Base-by-base conservation (phyloP, 1,140 invertebrate genomes). In the Eupristina koningsbergeri region DNA sequence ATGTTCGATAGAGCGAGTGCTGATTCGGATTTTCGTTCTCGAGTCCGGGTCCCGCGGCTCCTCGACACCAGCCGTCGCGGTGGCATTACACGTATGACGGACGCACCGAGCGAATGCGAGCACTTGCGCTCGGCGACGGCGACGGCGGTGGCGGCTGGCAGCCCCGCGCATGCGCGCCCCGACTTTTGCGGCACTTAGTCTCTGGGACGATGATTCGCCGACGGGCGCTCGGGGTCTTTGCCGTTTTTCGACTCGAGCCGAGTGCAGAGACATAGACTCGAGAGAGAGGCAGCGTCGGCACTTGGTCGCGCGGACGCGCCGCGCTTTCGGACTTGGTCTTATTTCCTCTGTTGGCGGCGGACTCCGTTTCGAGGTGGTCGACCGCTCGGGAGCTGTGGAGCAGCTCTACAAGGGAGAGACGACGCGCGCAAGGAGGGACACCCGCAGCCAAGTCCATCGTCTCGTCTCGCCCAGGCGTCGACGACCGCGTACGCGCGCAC, bases 111-210 rank as follows among this genome's bases (percentile, higher is more conserved):
- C 9, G 2, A 50, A 15, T 2, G 22, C 9, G 22, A 5, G 9
- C 22, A 2, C 26, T 7, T 26, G 26, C 3, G 53, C 22, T 58
- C 3, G 22, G 26, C 53, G 9, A 9, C 26, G 22, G 22, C 22
- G 22, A 58, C 50, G 50, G 50, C 19, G 50, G 15, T 17, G 50
- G 50, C 29, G 26, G 58, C 26, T 63, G 6, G n/a, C 13, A 3
- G 7, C 8, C n/a, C 31, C 26, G 58, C 87, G 88, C 90, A 87
- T 90, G 89, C 89, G 89, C 84, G 82, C 11, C 89, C 22, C 34
- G 5, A 26, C 29, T 78, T 90, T 90, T 88, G 69, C 79, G 88
- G 87, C 84, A 92, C 91, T 92, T 92, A 86, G 89, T 84, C 87
- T 87, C 86, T 79, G 34, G 83, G 80, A 75, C 34, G 61, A 80